These are phyloP conservation scores for Tenodera sinensis DNA, from an alignment of 2,888 invertebrate genomes.

Conservation along the genomic window DNA sequence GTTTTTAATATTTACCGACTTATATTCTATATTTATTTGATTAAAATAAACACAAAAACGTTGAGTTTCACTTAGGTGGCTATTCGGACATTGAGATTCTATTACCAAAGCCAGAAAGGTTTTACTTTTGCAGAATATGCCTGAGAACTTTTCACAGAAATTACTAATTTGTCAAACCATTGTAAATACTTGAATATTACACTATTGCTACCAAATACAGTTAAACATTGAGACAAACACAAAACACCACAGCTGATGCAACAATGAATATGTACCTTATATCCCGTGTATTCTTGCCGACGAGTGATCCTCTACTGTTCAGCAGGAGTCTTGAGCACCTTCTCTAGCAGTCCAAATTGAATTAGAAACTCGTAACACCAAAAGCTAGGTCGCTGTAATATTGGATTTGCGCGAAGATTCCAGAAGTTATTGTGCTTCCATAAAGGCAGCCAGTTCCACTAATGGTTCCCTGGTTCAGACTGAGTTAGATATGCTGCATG, in stretches of 20 bases:
- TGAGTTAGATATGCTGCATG: background rate
- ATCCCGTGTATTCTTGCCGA: background rate
- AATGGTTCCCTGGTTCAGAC: background rate
- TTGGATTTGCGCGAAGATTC: background rate
- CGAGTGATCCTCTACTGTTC: background rate
- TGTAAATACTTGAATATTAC: too few relatives aligned
- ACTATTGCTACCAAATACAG: too few relatives aligned
- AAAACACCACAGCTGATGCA: background rate
- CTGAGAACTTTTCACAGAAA: too few relatives aligned
- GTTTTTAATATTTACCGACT: too few relatives aligned
- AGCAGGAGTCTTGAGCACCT: background rate
- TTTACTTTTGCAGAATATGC: too few relatives aligned
- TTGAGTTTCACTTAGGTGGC: too few relatives aligned
- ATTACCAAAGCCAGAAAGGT: too few relatives aligned
- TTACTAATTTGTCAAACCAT: too few relatives aligned
- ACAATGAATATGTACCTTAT: background rate
- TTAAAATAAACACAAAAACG: too few relatives aligned
- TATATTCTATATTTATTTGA: too few relatives aligned
- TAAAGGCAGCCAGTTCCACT: background rate
- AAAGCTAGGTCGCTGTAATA: background rate
- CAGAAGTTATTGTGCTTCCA: background rate
- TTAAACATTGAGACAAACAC: background rate
- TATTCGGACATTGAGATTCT: too few relatives aligned
- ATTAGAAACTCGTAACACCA: background rate
- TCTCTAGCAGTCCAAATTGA: background rate